Conservation (phyloP, 2,797 vertebrate genomes). For the Eulemur albifrons region DNA sequence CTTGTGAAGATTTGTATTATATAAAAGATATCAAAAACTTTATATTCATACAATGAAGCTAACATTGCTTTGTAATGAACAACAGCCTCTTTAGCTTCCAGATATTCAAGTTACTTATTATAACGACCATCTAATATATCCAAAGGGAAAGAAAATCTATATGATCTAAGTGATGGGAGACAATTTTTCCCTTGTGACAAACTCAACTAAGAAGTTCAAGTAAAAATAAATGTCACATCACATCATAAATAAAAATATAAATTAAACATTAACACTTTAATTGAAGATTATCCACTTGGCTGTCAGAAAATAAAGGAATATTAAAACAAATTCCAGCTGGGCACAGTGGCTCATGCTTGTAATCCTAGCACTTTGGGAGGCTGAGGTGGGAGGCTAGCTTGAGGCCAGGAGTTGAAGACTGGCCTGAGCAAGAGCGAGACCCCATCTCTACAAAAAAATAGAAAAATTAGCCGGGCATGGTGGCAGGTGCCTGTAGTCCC, state of each 20-base stretch:
- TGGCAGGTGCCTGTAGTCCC: not conserved
- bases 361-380: not conserved
- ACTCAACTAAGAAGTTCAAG: constrained; percentile 30
- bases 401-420: not conserved
- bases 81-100: constrained; percentile 11
- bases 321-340: constrained; percentile 10
- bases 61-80: constrained; percentile 33
- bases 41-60: constrained; percentile 30
- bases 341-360: not conserved
- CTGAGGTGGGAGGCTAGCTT: not conserved
- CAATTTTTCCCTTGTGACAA: constrained; percentile 36
- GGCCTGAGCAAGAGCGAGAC: too few relatives aligned
- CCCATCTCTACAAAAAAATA: not conserved
- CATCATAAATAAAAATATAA: constrained; percentile 39
- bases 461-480: not conserved
- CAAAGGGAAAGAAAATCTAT: constrained; percentile 38
- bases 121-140: constrained; percentile 22
- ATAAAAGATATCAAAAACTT: constrained; percentile 44
- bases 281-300: not conserved
- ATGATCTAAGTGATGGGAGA: not conserved
- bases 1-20: constrained; percentile 31
- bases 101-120: constrained; percentile 40
- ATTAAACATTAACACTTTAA: constrained; percentile 34
- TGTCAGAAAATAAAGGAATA: constrained; percentile 38
- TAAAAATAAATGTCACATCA: not conserved